These are phyloP conservation scores for Teleiodes luculella DNA, from an alignment of 2,888 invertebrate species.

Conservation along the genomic window DNA sequence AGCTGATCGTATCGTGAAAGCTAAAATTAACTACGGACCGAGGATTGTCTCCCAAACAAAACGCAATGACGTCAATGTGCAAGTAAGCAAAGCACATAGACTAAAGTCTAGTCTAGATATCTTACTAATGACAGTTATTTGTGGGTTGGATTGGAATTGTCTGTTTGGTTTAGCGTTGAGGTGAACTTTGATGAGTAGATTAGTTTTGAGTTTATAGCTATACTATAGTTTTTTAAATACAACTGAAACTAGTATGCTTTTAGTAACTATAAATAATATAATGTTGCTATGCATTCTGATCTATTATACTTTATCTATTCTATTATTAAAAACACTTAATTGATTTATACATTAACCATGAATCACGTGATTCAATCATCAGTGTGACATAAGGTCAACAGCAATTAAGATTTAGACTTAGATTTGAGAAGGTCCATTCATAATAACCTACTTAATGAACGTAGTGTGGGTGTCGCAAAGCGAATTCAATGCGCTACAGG, in stretches of 20 bases:
- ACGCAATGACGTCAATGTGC: conserved; percentile 4
- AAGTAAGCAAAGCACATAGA: not conserved
- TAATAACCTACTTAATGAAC: conserved; percentile 24
- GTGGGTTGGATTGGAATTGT: too few relatives aligned
- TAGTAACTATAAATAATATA: too few relatives aligned
- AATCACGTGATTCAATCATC: not conserved
- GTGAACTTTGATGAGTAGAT: too few relatives aligned
- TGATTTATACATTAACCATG: too few relatives aligned
- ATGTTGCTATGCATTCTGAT: too few relatives aligned
- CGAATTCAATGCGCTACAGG: conserved; percentile 53
- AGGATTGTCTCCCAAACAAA: conserved; percentile 11
- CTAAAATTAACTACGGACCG: conserved; percentile 4
- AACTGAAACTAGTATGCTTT: too few relatives aligned
- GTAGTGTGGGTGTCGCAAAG: conserved; percentile 57
- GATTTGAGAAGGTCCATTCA: conserved; percentile 13
- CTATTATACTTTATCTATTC: too few relatives aligned
- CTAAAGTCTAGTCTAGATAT: not conserved
- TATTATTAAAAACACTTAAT: too few relatives aligned
- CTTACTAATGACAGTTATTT: too few relatives aligned
- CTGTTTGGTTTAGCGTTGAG: too few relatives aligned
- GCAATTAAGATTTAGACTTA: not conserved
- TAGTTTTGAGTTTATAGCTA: too few relatives aligned
- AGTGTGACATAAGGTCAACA: not conserved
- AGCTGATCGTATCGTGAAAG: not conserved
- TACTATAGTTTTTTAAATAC: too few relatives aligned